Percentiles rank a stretch among this genome's conserved stretches.
These are phyloP conservation scores for Thinocorus orbignyianus DNA, from an alignment of 2,113 vertebrate genomes.

Conservation along the genomic window DNA sequence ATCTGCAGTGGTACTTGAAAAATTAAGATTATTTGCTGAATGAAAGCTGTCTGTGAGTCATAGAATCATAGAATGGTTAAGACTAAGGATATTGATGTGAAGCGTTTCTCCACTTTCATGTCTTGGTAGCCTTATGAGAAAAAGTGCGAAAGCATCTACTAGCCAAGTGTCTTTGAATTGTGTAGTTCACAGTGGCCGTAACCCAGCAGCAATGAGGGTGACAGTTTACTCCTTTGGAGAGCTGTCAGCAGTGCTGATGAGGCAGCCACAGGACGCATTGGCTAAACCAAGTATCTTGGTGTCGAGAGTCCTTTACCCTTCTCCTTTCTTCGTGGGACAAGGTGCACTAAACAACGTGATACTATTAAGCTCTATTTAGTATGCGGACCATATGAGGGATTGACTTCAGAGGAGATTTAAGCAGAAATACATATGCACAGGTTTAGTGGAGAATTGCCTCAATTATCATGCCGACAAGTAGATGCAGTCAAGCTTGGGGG, in stretches of 20 bases:
- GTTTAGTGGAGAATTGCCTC: not conserved
- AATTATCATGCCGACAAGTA: not conserved
- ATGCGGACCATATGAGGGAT: not conserved
- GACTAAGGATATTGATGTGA: not conserved
- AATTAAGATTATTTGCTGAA: not conserved
- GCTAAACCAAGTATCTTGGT: not conserved
- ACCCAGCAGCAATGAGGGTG: not conserved
- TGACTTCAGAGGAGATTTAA: not conserved
- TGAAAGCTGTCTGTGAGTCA: not conserved
- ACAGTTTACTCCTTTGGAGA: not conserved
- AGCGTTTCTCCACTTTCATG: not conserved
- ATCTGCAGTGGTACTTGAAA: not conserved
- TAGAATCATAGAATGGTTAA: not conserved
- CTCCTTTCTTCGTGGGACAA: not conserved
- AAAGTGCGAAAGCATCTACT: not conserved
- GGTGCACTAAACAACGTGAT: not conserved
- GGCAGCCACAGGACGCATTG: not conserved
- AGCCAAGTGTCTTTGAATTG: not conserved
- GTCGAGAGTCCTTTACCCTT: not conserved
- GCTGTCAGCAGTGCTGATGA: not conserved
- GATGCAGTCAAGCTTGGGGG: not conserved
- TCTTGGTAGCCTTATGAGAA: not conserved
- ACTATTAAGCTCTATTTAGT: not conserved
- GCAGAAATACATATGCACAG: too few species aligned
- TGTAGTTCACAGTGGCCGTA: not conserved